A percentile compares a stretch with the other conserved stretches of the same genome.
Conservation (phyloP, 2,888 invertebrate genomes). For the Mayetiola destructor region DNA sequence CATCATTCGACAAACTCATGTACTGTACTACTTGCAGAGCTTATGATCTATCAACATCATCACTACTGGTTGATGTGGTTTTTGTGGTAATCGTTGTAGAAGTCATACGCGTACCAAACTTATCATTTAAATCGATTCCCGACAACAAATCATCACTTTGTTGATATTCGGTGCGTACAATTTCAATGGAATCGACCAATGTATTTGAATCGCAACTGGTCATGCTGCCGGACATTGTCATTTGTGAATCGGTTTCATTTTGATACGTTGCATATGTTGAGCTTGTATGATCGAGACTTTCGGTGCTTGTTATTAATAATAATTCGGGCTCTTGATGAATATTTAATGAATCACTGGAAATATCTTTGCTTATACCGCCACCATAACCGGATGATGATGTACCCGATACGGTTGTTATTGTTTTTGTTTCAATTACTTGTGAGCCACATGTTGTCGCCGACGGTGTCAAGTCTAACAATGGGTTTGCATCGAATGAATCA, state of each 20-base stretch:
- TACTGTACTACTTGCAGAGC: neutral
- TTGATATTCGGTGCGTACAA: neutral
- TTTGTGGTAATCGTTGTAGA: conserved; percentile 1
- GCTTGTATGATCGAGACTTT: conserved; percentile 54
- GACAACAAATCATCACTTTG: neutral
- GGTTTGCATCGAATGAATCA: conserved; percentile 21
- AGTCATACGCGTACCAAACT: neutral
- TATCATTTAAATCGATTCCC: no score
- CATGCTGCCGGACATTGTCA: conserved; percentile 77
- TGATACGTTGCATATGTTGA: conserved; percentile 74
- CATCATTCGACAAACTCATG: neutral
- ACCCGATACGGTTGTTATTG: conserved; percentile 17
- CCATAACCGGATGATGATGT: conserved; percentile 11
- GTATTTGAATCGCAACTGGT: conserved; percentile 74
- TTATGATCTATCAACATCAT: conserved; percentile 9
- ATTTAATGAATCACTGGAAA: conserved; percentile 30
- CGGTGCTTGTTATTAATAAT: conserved; percentile 48
- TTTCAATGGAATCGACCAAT: conserved; percentile 47
- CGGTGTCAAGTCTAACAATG: conserved; percentile 24
- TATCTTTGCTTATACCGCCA: conserved; percentile 23
- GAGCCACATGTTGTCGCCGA: neutral
- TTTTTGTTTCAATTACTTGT: conserved; percentile 17
- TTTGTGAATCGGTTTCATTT: conserved; percentile 69
- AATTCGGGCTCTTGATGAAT: conserved; percentile 37
- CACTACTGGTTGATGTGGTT: conserved; percentile 1